phyloP scores from a whole-genome alignment of 2,888 invertebrate genomes.

The Coecobrya sp. region DNA sequence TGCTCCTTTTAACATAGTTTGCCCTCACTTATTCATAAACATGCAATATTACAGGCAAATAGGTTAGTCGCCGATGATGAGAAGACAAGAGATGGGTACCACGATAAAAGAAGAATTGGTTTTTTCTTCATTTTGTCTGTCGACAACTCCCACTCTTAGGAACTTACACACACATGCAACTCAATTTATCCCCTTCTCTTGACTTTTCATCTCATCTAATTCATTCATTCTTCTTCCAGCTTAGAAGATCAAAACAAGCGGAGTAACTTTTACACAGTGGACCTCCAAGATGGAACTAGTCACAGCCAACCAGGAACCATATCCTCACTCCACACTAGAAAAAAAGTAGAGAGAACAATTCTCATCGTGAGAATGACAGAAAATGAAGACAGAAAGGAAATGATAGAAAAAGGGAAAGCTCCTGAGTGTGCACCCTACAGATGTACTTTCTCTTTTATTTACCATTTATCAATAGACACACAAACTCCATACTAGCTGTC shows the following conservation, averaged over 20 bases:
- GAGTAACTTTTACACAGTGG: too few relatives aligned
- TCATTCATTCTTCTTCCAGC: conserved; percentile 25
- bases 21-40: background rate
- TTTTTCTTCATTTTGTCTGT: conserved; percentile 36
- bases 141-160: conserved; percentile 8
- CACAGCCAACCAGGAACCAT: background rate
- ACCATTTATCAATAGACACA: conserved; percentile 12
- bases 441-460: conserved; percentile 37
- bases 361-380: conserved; percentile 41
- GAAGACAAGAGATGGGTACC: background rate
- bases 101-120: background rate
- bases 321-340: background rate
- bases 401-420: conserved; percentile 17
- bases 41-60: background rate
- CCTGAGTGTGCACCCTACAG: background rate
- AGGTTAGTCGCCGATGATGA: conserved; percentile 14
- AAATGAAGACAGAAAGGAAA: conserved; percentile 26
- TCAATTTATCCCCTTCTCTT: conserved; percentile 12
- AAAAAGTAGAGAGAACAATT: conserved; percentile 18
- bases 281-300: too few relatives aligned
- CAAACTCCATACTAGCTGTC: background rate
- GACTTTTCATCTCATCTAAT: conserved; percentile 41
- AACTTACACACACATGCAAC: background rate
- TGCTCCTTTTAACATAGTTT: background rate
- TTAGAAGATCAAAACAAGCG: conserved; percentile 2